A percentile compares a stretch with the other conserved stretches of the same genome.
These are phyloP conservation scores for Poecilia gillii DNA, from an alignment of 2,797 vertebrate genomes.

Conservation along the genomic window DNA sequence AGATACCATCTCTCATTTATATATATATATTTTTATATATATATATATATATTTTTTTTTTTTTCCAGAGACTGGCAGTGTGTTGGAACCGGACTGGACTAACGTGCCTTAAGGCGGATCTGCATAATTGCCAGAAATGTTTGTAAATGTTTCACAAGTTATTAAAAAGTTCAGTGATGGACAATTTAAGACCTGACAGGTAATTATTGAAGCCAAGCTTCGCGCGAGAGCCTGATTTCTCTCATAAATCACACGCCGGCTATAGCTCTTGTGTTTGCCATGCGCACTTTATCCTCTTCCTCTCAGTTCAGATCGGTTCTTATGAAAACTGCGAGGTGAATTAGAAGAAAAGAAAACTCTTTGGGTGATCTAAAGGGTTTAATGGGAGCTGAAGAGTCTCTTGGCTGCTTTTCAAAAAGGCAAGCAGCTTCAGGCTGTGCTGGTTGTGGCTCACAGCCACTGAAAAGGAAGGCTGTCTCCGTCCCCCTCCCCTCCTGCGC, in stretches of 20 bases:
- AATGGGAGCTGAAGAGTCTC: constrained; percentile 70
- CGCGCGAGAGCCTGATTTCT: not conserved
- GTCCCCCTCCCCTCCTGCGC: constrained; percentile 68
- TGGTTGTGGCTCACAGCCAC: constrained; percentile 79
- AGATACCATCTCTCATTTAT: not conserved
- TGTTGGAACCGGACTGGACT: not conserved
- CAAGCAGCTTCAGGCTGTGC: constrained; percentile 73
- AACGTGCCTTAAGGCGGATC: constrained; percentile 12
- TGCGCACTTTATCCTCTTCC: not conserved
- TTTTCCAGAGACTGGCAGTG: not conserved
- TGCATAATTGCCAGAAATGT: constrained; percentile 1
- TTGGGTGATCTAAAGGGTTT: constrained; percentile 69
- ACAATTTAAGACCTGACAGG: constrained; percentile 16
- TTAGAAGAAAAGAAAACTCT: constrained; percentile 29
- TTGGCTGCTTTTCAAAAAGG: constrained; percentile 77
- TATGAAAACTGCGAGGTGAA: constrained; percentile 39
- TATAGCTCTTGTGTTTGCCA: not conserved
- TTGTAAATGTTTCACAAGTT: constrained; percentile 8
- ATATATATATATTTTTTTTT: not conserved
- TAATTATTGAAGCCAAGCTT: constrained; percentile 1
- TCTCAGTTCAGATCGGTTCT: constrained; percentile 10
- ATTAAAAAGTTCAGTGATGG: constrained; percentile 2
- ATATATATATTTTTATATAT: no score
- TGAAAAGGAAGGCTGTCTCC: constrained; percentile 81
- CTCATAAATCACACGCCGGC: not conserved